These are phyloP conservation scores for Ivindomyrus marchei DNA, from an alignment of 2,113 vertebrate species.

Conservation along the genomic window DNA sequence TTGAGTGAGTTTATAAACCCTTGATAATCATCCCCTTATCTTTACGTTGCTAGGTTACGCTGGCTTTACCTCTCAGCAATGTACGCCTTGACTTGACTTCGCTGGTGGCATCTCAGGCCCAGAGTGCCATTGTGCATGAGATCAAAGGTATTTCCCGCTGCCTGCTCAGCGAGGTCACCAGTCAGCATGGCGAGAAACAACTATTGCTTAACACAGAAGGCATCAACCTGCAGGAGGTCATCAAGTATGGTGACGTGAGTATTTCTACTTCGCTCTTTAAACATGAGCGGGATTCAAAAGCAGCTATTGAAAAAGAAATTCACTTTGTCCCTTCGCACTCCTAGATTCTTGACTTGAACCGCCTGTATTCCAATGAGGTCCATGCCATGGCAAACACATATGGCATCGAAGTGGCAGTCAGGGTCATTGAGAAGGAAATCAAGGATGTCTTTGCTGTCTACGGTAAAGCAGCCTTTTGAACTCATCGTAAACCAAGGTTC, in stretches of 20 bases:
- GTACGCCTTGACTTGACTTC: conserved; percentile 84
- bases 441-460: conserved; percentile 98
- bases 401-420: conserved; percentile 85
- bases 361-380: conserved; percentile 88
- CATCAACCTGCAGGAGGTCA: conserved; percentile 85
- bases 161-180: conserved; percentile 72
- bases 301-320: not conserved
- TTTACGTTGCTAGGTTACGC: conserved; percentile 58
- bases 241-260: conserved; percentile 72
- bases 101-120: conserved; percentile 66
- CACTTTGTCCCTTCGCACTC: not conserved
- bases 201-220: conserved; percentile 78
- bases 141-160: conserved; percentile 83
- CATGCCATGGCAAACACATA: conserved; percentile 88
- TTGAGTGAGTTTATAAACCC: not conserved
- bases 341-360: conserved; percentile 79
- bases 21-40: not conserved
- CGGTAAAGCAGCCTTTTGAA: conserved; percentile 56
- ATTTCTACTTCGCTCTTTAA: too few species aligned
- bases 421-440: conserved; percentile 93
- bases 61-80: conserved; percentile 74
- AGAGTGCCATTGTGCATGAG: conserved; percentile 68
- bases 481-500: not conserved
- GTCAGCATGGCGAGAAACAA: conserved; percentile 59
- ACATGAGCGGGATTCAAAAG: not conserved